Evolutionary conservation across 2,888 invertebrate species (phyloP), one percentile per base, ranked within the genome.

Genomic region (Emesis furor): DNA sequence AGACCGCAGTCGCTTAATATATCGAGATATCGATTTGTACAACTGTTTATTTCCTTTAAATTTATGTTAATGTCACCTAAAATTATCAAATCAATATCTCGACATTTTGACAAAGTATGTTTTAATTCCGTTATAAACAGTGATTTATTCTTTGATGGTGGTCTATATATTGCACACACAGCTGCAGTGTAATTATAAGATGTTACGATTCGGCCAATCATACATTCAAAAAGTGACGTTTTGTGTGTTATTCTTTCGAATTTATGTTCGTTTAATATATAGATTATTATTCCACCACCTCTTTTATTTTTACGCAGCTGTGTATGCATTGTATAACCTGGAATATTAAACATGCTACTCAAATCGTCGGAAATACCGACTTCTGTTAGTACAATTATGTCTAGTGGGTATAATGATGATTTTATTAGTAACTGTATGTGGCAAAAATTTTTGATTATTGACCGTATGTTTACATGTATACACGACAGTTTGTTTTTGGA

Each of bases 301-400:
- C 46, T 72, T 80, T 73, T 71, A 24, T 67, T 37, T 37, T 37
- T 37, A 37, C 80, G 80, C 37, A 80, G 76, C 35, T 80, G 62
- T 72, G 76, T 59, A 72, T 79, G 46, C 79, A 79, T 62, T 12
- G 62, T 73, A 73, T 80, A 80, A 14, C 80, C 80, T 1, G 72
- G 37, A 24, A 80, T 37, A 35, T 76, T 69, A 46, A 59, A 79
- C 65, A 78, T 39, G 6, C 62, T 3, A 73, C 35, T 17, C 17
- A 73, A 5, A 73, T 32, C 37, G 17, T 59, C 37, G 7, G 59
- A 62, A 35, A 62, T 62, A 35, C 73, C 35, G 14, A 73, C 73
- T 59, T 73, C 73, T 24, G 73, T 59, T 10, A 73, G 12, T n/a
- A 59, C 59, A 62, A 73, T 73, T 32, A 73, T 10, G 10, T 73